Evolutionary conservation across 2,113 vertebrate species (phyloP).

Genomic region (Beaufortia kweichowensis): DNA sequence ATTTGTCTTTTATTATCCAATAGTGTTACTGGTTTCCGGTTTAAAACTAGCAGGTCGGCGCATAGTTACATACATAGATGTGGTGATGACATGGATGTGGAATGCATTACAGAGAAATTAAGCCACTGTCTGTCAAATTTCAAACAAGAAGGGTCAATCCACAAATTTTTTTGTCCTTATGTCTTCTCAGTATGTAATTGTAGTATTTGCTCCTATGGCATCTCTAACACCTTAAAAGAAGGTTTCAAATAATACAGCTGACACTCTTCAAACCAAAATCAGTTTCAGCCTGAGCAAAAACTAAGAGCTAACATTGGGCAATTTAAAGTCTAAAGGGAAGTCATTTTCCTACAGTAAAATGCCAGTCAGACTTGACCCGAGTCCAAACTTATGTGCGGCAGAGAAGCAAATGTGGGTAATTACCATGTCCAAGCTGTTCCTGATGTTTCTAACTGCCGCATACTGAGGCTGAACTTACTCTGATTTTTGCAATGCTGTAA

Average conservation of each 20-base stretch:
- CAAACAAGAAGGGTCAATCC: background rate
- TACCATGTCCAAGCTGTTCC: conserved; percentile 33
- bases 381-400: conserved; percentile 55
- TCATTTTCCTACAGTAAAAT: conserved; percentile 61
- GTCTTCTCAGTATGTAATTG: background rate
- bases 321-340: conserved; percentile 36
- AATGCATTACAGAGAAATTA: background rate
- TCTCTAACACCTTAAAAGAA: background rate
- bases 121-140: background rate
- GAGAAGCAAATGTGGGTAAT: conserved; percentile 63
- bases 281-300: conserved; percentile 15
- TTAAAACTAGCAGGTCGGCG: too few relatives aligned
- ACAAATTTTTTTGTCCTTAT: background rate
- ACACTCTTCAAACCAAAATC: background rate
- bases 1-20: too few relatives aligned
- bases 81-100: background rate
- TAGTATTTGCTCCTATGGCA: background rate
- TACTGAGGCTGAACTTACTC: background rate
- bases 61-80: too few relatives aligned
- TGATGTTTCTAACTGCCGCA: background rate
- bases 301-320: conserved; percentile 32
- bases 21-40: too few relatives aligned
- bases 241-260: background rate
- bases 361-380: conserved; percentile 56
- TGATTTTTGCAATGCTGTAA: background rate